phyloP scores from a whole-genome alignment of 2,888 invertebrate genomes.

The Parnassius apollo region DNA sequence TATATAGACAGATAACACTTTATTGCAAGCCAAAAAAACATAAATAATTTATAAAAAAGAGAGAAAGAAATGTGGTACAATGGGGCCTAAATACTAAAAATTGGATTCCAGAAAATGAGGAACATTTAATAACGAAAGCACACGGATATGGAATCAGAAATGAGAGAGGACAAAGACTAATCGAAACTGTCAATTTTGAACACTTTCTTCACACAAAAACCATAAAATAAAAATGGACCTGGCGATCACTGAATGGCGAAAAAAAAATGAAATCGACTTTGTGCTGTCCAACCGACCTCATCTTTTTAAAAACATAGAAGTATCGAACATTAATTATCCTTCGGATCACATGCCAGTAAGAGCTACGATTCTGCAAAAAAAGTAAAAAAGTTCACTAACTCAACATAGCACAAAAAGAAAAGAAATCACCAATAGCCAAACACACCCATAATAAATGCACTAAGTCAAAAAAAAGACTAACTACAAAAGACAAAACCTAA shows the following conservation, averaged over 20 bases:
- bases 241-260: constrained; percentile 27
- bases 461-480: too few relatives aligned
- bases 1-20: too few relatives aligned
- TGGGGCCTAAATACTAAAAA: constrained; percentile 7
- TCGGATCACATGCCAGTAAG: constrained; percentile 28
- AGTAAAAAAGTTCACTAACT: too few relatives aligned
- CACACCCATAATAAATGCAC: too few relatives aligned
- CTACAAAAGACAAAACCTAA: too few relatives aligned
- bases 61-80: not conserved
- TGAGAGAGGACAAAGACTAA: constrained; percentile 23
- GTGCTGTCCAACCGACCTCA: constrained; percentile 29
- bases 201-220: constrained; percentile 27
- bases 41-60: too few relatives aligned
- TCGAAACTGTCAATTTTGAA: too few relatives aligned
- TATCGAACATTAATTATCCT: constrained; percentile 25
- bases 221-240: constrained; percentile 25
- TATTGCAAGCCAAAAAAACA: too few relatives aligned
- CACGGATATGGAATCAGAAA: constrained; percentile 28
- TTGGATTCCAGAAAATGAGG: not conserved
- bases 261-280: constrained; percentile 32
- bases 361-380: constrained; percentile 25
- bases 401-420: too few relatives aligned
- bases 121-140: constrained; percentile 5
- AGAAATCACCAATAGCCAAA: too few relatives aligned
- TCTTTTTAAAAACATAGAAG: constrained; percentile 28